These are phyloP conservation scores for Zoanthus solanderi DNA, from an alignment of 92 coral and sea anemone species.

Conservation along the genomic window DNA sequence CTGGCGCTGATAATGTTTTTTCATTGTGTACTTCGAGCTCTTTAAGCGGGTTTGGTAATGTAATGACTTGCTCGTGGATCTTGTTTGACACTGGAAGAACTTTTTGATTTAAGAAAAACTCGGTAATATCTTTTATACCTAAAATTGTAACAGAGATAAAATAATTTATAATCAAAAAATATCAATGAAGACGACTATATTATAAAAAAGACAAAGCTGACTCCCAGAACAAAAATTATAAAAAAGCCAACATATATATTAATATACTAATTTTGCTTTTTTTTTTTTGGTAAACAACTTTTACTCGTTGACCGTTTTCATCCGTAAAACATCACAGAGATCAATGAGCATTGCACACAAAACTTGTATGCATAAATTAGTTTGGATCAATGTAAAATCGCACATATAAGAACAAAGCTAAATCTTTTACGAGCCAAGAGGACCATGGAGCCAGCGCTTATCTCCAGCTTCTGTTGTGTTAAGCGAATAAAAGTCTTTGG, in stretches of 20 bases:
- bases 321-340: no score
- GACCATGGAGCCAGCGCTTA: no score
- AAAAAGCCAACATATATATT: no score
- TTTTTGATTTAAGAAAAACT: constrained; percentile 55
- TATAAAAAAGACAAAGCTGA: neutral
- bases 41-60: neutral
- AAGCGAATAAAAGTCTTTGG: no score
- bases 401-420: neutral
- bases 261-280: no score
- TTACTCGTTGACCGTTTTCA: no score
- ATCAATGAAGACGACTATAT: neutral
- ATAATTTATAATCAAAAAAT: neutral
- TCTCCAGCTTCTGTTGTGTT: no score
- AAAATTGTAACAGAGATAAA: neutral
- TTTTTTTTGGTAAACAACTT: no score
- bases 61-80: constrained; percentile 15
- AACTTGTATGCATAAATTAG: no score
- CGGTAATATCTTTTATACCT: constrained; percentile 71
- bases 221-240: neutral
- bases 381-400: no score
- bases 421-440: no score
- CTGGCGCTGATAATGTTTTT: constrained; percentile 55
- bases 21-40: constrained; percentile 56
- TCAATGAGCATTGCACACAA: no score
- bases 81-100: constrained; percentile 12